These are phyloP conservation scores for Petrocephalus sullivani DNA, from an alignment of 2,797 vertebrate species.

Conservation along the genomic window DNA sequence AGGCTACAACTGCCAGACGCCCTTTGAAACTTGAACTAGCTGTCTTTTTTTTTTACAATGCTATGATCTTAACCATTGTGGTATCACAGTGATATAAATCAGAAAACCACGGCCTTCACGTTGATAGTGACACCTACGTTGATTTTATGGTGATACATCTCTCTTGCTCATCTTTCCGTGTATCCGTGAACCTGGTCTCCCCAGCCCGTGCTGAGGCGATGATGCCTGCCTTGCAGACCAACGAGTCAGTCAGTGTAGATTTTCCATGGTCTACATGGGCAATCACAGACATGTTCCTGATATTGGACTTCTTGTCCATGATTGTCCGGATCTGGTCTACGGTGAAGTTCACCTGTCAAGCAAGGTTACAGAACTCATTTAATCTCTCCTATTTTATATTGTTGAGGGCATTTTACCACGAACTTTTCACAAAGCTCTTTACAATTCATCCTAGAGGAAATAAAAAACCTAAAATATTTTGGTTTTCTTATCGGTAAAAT, in stretches of 20 bases:
- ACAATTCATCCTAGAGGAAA: neutral
- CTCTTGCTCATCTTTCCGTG: constrained; percentile 80
- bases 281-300: constrained; percentile 83
- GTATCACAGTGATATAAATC: neutral
- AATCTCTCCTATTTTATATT: neutral
- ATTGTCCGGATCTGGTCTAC: constrained; percentile 84
- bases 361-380: neutral
- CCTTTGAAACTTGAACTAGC: neutral
- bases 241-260: constrained; percentile 76
- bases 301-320: constrained; percentile 88
- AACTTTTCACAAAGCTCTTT: neutral
- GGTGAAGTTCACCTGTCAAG: constrained; percentile 79
- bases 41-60: neutral
- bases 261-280: constrained; percentile 81
- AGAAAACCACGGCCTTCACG: neutral
- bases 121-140: constrained; percentile 60
- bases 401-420: neutral
- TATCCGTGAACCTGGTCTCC: constrained; percentile 80
- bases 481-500: neutral
- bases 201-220: constrained; percentile 73
- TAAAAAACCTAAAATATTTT: neutral
- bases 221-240: constrained; percentile 81
- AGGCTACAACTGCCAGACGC: neutral
- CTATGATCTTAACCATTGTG: neutral
- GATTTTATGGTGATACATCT: constrained; percentile 84